These are phyloP conservation scores for Kryptolebias ocellatus DNA, from an alignment of 2,797 vertebrate species.

Conservation along the genomic window DNA sequence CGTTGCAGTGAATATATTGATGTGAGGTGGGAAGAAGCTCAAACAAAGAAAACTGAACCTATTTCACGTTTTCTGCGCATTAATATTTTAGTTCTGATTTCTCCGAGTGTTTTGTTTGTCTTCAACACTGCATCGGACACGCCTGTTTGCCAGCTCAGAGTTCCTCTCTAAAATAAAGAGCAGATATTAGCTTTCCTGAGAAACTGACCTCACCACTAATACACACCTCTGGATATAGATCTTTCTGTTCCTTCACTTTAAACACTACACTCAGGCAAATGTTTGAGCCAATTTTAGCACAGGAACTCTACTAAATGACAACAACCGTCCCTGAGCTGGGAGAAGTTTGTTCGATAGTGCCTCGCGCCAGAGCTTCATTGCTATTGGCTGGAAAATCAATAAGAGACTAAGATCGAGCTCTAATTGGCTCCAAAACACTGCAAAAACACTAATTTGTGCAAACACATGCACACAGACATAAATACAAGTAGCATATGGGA, in stretches of 20 bases:
- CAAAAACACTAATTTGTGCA: constrained; percentile 41
- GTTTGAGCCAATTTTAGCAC: constrained; percentile 51
- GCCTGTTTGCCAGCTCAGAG: constrained; percentile 10
- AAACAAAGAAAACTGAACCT: constrained; percentile 5
- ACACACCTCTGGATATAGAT: constrained; percentile 6
- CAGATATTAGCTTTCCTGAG: constrained; percentile 6
- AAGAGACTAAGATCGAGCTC: constrained; percentile 45
- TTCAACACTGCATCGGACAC: background rate
- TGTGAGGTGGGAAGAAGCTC: constrained; percentile 1
- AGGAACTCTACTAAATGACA: constrained; percentile 58
- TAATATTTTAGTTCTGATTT: constrained; percentile 9
- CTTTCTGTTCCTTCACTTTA: constrained; percentile 24
- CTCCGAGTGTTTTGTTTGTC: constrained; percentile 2
- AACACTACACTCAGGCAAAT: constrained; percentile 31
- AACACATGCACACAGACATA: constrained; percentile 42
- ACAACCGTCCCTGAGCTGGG: constrained; percentile 42
- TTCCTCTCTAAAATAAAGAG: constrained; percentile 19
- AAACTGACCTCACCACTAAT: constrained; percentile 20
- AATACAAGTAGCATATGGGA: constrained; percentile 48
- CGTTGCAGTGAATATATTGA: constrained; percentile 32
- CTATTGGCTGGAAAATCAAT: constrained; percentile 79
- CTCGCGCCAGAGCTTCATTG: constrained; percentile 58
- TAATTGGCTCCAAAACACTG: constrained; percentile 70
- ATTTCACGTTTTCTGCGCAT: background rate
- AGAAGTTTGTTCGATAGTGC: constrained; percentile 50